These are phyloP conservation scores for Leptinotarsa undecemlineata DNA, from an alignment of 1,140 invertebrate genomes.

Conservation along the genomic window DNA sequence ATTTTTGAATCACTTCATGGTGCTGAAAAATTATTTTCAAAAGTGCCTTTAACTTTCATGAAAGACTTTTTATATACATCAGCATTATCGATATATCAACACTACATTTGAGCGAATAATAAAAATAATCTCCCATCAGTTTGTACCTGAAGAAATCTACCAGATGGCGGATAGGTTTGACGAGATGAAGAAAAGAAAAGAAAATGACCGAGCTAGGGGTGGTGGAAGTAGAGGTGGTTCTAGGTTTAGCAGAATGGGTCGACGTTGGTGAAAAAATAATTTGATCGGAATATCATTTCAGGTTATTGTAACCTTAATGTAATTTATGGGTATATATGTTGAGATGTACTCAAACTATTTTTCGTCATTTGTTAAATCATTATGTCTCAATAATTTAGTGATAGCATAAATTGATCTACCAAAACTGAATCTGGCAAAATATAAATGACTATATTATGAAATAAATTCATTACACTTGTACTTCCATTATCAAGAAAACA, in stretches of 20 bases:
- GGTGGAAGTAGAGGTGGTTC: constrained; percentile 46
- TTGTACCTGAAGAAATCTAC: constrained; percentile 71
- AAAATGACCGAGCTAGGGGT: constrained; percentile 48
- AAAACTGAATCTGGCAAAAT: no score
- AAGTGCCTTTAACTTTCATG: no score
- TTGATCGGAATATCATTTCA: neutral
- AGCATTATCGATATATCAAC: neutral
- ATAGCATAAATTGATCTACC: no score
- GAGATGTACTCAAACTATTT: no score
- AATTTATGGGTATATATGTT: no score
- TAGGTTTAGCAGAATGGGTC: constrained; percentile 32
- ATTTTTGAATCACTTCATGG: no score
- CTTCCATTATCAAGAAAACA: no score
- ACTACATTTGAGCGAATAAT: neutral
- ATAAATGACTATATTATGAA: no score
- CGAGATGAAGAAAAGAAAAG: constrained; percentile 64
- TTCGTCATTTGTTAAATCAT: no score
- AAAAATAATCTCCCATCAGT: constrained; percentile 21
- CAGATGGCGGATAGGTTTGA: constrained; percentile 72
- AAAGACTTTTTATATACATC: neutral
- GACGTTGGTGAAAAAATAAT: constrained; percentile 26
- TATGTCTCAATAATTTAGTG: no score
- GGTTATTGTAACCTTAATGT: neutral
- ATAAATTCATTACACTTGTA: no score
- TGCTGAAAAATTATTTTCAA: no score